Conservation (phyloP, 2,113 vertebrate species). For the Arvicanthis niloticus region DNA sequence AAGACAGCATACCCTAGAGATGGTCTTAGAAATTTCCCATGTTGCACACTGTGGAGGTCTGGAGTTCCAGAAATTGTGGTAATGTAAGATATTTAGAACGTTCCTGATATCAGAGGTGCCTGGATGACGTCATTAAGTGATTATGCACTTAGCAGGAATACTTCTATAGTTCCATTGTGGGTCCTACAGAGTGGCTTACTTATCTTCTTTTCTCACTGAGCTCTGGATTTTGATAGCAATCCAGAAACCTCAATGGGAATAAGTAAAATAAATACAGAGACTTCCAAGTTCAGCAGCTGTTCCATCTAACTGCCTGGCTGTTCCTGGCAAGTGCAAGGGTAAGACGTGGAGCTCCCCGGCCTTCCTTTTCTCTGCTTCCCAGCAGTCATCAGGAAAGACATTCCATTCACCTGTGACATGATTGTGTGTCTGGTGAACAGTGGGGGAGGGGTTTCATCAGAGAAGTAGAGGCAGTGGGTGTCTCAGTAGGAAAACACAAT, state of each 20-base stretch:
- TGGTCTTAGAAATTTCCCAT: background rate
- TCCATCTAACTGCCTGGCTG: background rate
- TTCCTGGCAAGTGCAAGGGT: background rate
- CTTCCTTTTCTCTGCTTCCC: background rate
- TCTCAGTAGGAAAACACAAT: background rate
- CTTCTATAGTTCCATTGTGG: background rate
- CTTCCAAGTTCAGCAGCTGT: background rate
- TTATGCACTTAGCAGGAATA: background rate
- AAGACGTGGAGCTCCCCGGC: background rate
- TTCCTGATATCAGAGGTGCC: background rate
- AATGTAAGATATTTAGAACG: too few relatives aligned
- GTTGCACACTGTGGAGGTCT: background rate
- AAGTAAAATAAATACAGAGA: background rate
- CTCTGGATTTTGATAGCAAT: background rate
- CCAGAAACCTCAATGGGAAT: background rate
- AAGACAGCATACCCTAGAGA: background rate
- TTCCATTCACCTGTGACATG: background rate
- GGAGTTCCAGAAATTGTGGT: background rate
- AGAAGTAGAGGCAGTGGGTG: background rate
- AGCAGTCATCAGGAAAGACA: background rate
- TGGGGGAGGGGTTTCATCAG: background rate
- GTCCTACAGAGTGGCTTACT: background rate
- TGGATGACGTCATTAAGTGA: rapidly evolving
- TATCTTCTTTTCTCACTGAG: background rate
- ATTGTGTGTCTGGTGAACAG: background rate